Evolutionary conservation across 1,140 invertebrate genomes (phyloP), one percentile per base, ranked within the genome.

Genomic region (Aculops lycopersici): DNA sequence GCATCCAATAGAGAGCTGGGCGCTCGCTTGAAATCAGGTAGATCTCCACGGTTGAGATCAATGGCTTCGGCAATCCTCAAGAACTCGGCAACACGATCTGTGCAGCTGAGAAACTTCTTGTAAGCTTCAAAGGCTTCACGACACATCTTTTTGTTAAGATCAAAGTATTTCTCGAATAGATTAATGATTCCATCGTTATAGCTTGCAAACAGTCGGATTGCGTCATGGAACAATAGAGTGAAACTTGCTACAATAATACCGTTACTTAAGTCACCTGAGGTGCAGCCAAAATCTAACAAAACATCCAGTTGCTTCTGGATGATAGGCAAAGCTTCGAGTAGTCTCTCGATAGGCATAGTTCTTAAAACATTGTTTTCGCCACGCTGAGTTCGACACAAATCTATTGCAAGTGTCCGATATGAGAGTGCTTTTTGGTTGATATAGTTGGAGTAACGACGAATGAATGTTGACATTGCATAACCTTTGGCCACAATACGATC

Each of bases 101-200:
- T 92, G 51, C 86, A 66, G 47, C 86, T 81, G 41, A 94, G 68
- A 61, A 97, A 97, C 60, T 84, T 90, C 61, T 94, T 95, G 60
- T 97, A 97, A 47, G 88, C 69, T 55, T 95, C 88, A 52, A 97
- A 66, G 45, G 81, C 86, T 56, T 95, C 86, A 52, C 79, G 69
- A 53, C 80, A 86, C 47, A 66, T 60, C 49, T 97, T 97, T 58
- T 94, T 95, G n/a, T 31, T 31, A 8, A 31, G 24, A 31, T 31
- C n/a, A 63, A 95, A 94, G 63, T 84, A 95, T 62, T 95, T 88
- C 60, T 88, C 83, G 59, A 97, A 64, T 48, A 97, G 66, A 66
- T 97, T 98, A 52, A 97, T 98, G 48, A 95, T 88, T 48, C 84
- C 88, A 61, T 97, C 90, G 58, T 98, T 97, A 63, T 95, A 97